Percentiles rank a stretch among this genome's conserved stretches.
phyloP scores from a whole-genome alignment of 2,888 invertebrate genomes.

The Acanthosepion pharaonis region DNA sequence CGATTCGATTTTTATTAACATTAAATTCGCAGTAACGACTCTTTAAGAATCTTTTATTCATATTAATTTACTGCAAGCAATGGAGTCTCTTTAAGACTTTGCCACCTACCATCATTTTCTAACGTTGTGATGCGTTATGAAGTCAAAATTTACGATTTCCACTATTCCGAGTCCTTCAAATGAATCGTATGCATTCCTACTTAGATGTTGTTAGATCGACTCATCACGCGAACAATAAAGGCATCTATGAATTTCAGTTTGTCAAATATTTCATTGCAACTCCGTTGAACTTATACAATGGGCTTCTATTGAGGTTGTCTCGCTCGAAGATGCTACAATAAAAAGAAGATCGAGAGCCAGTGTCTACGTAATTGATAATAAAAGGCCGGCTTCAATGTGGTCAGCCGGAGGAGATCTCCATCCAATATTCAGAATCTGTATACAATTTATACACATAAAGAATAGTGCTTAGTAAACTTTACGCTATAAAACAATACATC shows the following conservation, averaged over 20 bases:
- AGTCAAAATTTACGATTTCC: neutral
- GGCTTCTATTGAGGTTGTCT: neutral
- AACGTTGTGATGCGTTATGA: neutral
- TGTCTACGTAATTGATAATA: neutral
- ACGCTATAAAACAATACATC: neutral
- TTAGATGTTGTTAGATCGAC: neutral
- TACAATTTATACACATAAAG: neutral
- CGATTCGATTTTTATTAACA: too few species aligned
- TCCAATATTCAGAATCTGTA: neutral
- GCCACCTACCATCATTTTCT: too few species aligned
- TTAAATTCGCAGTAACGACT: too few species aligned
- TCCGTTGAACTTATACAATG: neutral
- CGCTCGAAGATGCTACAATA: neutral
- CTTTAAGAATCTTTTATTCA: too few species aligned
- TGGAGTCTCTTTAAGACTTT: too few species aligned
- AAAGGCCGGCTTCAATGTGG: neutral
- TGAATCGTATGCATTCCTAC: neutral
- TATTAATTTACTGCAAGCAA: too few species aligned
- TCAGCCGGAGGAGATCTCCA: neutral
- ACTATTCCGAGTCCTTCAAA: neutral
- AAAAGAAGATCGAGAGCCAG: neutral
- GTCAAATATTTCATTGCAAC: neutral
- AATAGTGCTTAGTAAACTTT: neutral
- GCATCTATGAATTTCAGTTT: neutral
- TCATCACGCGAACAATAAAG: neutral